Conservation (phyloP, 1,140 invertebrate genomes). For the Hestina assimilis region DNA sequence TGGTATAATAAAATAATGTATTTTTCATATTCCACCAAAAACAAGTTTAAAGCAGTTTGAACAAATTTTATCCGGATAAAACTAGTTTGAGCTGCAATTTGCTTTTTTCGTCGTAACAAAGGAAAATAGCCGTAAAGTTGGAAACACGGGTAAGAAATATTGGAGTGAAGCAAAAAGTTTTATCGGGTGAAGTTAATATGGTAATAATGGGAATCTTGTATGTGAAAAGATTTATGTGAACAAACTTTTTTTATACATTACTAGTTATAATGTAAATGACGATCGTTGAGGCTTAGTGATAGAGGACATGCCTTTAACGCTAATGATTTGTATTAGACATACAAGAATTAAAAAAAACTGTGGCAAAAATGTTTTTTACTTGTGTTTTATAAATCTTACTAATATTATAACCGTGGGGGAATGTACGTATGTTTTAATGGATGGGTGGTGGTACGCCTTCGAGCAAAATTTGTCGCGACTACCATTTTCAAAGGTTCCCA, state of each 20-base stretch:
- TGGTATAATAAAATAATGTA: neutral
- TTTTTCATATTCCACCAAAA: neutral
- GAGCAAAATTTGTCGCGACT: too few species aligned
- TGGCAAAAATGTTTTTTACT: too few species aligned
- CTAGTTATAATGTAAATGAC: neutral
- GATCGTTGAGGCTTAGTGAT: neutral
- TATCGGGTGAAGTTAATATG: slow-evolving; percentile 2
- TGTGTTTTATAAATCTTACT: too few species aligned
- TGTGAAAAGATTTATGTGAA: neutral
- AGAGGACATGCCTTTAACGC: neutral
- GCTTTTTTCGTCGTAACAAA: neutral
- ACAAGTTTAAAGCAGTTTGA: neutral
- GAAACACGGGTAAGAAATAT: neutral
- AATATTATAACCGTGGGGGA: too few species aligned
- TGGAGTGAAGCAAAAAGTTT: neutral
- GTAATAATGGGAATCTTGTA: neutral
- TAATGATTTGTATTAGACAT: neutral
- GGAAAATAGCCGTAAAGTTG: slow-evolving; percentile 4
- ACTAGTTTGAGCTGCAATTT: neutral
- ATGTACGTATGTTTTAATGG: too few species aligned
- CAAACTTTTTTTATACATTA: neutral
- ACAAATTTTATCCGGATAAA: neutral
- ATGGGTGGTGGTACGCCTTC: too few species aligned
- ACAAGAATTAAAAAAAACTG: too few species aligned
- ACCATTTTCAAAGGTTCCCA: too few species aligned